Base-by-base conservation (phyloP, 2,113 vertebrate genomes). In the Grantiella picta region DNA sequence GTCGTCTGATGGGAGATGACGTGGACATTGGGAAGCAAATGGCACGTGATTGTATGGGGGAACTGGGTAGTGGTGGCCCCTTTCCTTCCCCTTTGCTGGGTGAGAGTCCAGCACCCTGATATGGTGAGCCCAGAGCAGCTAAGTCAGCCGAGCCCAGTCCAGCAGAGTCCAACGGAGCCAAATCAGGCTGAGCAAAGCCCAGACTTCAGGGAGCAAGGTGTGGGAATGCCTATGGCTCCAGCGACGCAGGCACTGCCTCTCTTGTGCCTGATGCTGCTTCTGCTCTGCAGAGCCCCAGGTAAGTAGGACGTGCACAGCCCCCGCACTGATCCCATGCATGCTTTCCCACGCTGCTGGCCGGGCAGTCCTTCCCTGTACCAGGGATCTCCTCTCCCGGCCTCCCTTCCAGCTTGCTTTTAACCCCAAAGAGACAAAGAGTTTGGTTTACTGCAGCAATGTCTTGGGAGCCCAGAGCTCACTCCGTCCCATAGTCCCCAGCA, bases 401-500 rank as follows among this genome's bases (percentile, higher is more conserved):
- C 17, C 23, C 35, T 66, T n/a, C 36, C 65, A 59, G 22, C 47
- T 49, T 70, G 52, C 56, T 85, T 78, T n/a, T 50, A 7, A 17
- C 17, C 36, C 31, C 47, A 63, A 40, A n/a, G n/a, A n/a, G n/a
- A 20, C 15, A 7, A 56, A 38, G 19, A 9, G 8, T 28, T 25
- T 25, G 5, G 13, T 61, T 81, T 45, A 27, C 12, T 23, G 10
- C 38, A 60, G 13, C 13, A 45, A 29, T 0, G 0, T 23, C 7
- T 27, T 1, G 0, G 23, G 15, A 12, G 8, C 11, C 11, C 15
- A 2, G 0, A 11, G 1, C 7, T 1, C 5, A 11, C 7, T 18
- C n/a, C 2, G 1, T 45, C 44, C 68, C 3, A 1, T n/a, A 27
- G 18, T 35, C 2, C 5, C 33, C 63, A 49, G 36, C 38, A 21